Base-by-base conservation (phyloP, 2,888 invertebrate genomes). In the Caenorhabditis sp. region DNA sequence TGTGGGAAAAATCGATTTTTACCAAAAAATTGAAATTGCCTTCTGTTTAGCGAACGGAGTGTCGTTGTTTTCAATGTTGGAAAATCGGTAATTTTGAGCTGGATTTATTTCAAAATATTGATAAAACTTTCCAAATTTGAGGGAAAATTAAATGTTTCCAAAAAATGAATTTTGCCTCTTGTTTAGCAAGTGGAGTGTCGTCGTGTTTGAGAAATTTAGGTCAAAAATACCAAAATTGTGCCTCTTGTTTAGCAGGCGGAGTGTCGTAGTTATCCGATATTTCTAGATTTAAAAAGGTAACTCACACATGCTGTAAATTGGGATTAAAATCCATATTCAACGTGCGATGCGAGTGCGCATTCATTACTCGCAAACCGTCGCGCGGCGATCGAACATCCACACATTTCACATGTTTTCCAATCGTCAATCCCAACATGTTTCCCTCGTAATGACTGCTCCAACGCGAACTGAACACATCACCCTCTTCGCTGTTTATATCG, bases 381-480 rank as follows among this genome's bases (percentile, higher is more conserved):
- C 51, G 19, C 51, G 51, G 51, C 8, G 23, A 21, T 23, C 23
- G 51, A n/a, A 51, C 23, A 55, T 79, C 78, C 23, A 76, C 14
- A 43, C 74, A 73, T n/a, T 74, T 10, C 17, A 68, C 61, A 31
- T 61, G 59, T 49, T 62, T 59, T n/a, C 70, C 77, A 1, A 66
- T 57, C 14, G 66, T 63, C 50, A 95, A 93, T 24, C 94, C 93
- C 86, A 97, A 92, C 89, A 94, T 93, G 73, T 92, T 91, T 81
- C 93, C 92, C 81, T 93, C 93, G 88, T 95, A 94, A 87, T 97
- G 95, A 12, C 96, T 95, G 88, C 95, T 95, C 96, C 97, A 97
- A 89, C 94, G 93, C 10, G 95, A 95, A 10, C 68, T 66, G 53
- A 60, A 60, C 37, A 76, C 55, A 92, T 92, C 79, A 93, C 91